phyloP scores from a whole-genome alignment of 2,113 vertebrate genomes.

The Gadus macrocephalus region DNA sequence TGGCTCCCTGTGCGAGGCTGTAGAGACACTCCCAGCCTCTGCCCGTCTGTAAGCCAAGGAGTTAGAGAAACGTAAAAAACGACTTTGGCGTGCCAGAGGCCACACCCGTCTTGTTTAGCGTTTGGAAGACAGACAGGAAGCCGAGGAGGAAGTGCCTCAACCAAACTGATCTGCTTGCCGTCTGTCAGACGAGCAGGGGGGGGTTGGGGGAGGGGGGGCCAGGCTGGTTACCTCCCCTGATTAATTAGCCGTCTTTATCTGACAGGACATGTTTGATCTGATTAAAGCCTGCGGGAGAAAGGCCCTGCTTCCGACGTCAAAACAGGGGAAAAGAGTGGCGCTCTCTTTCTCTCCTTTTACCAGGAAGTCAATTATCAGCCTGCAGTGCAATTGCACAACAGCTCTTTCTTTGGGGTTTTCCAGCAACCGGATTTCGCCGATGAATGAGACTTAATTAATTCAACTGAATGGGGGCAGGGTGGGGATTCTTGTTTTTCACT shows the following conservation, averaged over 20 bases:
- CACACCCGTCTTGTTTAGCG: slow-evolving; percentile 28
- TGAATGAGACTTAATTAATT: slow-evolving; percentile 63
- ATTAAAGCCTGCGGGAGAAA: slow-evolving; percentile 59
- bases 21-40: slow-evolving; percentile 30
- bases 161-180: slow-evolving; percentile 31
- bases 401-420: slow-evolving; percentile 37
- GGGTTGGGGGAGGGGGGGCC: slow-evolving; percentile 44
- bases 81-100: slow-evolving; percentile 28
- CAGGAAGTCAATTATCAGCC: slow-evolving; percentile 50
- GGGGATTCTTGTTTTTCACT: slow-evolving; percentile 23
- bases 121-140: slow-evolving; percentile 41
- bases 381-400: slow-evolving; percentile 23
- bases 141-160: slow-evolving; percentile 52
- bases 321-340: slow-evolving; percentile 21
- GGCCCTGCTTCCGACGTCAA: slow-evolving; percentile 21
- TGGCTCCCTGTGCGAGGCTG: slow-evolving; percentile 33
- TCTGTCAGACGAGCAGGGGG: slow-evolving; percentile 46
- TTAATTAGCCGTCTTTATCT: slow-evolving; percentile 65
- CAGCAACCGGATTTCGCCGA: slow-evolving; percentile 38
- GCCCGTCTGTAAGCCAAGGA: slow-evolving; percentile 31
- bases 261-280: slow-evolving; percentile 65
- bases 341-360: slow-evolving; percentile 36
- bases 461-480: slow-evolving; percentile 31
- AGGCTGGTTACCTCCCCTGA: slow-evolving; percentile 45
- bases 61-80: slow-evolving; percentile 32